Evolutionary conservation across 2,797 vertebrate genomes (phyloP), one percentile per base, ranked within the genome.

Genomic region (Rhabdophis nuchalis): DNA sequence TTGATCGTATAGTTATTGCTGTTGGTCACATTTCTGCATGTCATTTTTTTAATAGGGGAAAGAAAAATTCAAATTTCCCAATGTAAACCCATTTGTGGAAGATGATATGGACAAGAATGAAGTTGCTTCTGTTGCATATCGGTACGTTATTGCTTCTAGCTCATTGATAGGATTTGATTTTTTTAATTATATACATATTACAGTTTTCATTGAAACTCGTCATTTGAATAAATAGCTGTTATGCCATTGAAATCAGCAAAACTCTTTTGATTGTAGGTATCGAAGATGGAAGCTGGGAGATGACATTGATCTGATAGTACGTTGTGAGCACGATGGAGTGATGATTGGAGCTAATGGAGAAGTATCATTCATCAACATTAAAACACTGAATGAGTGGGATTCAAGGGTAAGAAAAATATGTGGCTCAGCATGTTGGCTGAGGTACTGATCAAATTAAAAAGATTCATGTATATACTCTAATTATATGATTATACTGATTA

Each of bases 381-480:
- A 99, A 98, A 99, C 99, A 0, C 98, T 99, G 64, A 99, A 99
- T 5, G 99, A 99, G 95, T 99, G 99, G 99, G 99, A 99, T 97
- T 99, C 99, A 68, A 97, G 99, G 98, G 99, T 99, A 95, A 98
- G 98, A 86, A 91, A 89, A 92, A 92, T 90, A 94, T 4, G 7
- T 86, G 16, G 86, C 89, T 96, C 88, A 95, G 90, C 95, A 91
- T 97, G 93, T 93, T 96, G 91, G 93, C 94, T 95, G 94, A 92
- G 94, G 93, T 90, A 94, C 93, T 95, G 93, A 92, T 94, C 54
- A 90, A 87, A 57, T 93, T 36, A 93, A 14, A 90, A 92, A 92
- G 27, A 32, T 12, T 0, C 0, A 61, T 12, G 3, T 61, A 29
- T 3, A 41, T 90, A 5, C 91, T 12, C 27, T 92, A 11, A 0